Conservation (phyloP, 92 coral and sea anemone genomes). For the Virgularia gustaviana region DNA sequence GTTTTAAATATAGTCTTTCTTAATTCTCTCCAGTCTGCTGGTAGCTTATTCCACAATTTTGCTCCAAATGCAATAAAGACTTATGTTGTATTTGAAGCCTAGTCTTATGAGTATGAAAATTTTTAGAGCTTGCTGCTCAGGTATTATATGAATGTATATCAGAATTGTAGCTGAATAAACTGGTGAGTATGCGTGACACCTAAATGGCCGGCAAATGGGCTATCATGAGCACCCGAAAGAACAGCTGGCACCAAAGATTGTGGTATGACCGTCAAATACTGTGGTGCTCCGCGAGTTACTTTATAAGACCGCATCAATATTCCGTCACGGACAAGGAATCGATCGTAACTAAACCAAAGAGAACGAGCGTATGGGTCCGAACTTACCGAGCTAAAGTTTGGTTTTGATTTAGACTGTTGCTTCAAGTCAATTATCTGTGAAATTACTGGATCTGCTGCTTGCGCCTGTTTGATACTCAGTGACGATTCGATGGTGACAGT, state of each 20-base stretch:
- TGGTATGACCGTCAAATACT: conserved; percentile 1
- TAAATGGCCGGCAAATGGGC: no score
- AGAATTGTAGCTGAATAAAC: no score
- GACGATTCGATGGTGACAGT: conserved; percentile 2
- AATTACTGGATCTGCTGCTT: conserved; percentile 7
- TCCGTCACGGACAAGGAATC: conserved; percentile 10
- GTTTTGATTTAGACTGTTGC: neutral
- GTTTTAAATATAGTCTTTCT: no score
- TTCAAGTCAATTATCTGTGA: neutral
- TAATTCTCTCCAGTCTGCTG: no score
- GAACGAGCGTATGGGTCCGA: neutral
- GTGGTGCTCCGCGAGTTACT: conserved; percentile 1
- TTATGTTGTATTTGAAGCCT: no score
- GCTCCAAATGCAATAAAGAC: no score
- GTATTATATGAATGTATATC: no score
- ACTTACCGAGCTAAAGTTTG: neutral
- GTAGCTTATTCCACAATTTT: no score
- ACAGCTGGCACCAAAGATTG: neutral
- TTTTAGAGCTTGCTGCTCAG: no score
- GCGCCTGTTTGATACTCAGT: neutral
- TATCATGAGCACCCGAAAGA: neutral
- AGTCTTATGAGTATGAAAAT: no score
- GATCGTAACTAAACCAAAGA: conserved; percentile 15
- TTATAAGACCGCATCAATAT: neutral
- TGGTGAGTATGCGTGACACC: no score